Conservation (phyloP, 30 jellyfish, hydroid and myxozoan genomes). For the Cassiopea andromeda region DNA sequence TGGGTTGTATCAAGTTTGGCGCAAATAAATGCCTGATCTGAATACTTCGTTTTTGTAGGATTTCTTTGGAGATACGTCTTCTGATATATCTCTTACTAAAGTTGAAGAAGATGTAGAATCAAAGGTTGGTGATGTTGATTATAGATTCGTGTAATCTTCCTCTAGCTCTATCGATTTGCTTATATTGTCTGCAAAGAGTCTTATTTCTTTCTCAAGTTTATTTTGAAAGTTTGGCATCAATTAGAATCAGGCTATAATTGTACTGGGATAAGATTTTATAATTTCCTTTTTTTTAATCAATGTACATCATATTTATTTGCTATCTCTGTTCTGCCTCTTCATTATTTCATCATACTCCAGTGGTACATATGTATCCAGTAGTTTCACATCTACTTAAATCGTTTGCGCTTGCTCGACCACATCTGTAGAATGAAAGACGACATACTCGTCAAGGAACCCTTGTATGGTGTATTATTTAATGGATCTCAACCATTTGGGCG, state of each 20-base stretch:
- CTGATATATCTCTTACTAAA: constrained; percentile 60
- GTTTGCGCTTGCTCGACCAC: constrained; percentile 40
- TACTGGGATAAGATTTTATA: too few relatives aligned
- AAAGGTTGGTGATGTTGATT: constrained; percentile 22
- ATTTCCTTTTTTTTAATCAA: too few relatives aligned
- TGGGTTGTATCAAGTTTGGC: neutral
- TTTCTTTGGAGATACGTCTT: constrained; percentile 73
- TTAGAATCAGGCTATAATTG: too few relatives aligned
- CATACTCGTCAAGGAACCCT: neutral
- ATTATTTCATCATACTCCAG: too few relatives aligned
- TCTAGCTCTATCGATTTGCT: neutral
- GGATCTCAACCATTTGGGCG: constrained; percentile 11
- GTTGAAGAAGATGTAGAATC: constrained; percentile 67
- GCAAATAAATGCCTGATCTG: neutral
- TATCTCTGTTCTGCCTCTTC: too few relatives aligned
- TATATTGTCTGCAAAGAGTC: too few relatives aligned
- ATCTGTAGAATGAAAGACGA: constrained; percentile 1
- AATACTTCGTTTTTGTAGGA: constrained; percentile 56
- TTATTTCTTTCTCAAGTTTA: too few relatives aligned
- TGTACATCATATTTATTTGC: too few relatives aligned
- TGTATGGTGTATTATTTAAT: neutral
- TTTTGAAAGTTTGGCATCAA: too few relatives aligned
- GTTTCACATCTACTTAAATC: neutral
- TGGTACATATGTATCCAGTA: too few relatives aligned
- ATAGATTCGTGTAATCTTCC: neutral